Evolutionary conservation across 2,797 vertebrate species (phyloP).

Genomic region (Schizothorax lantsangensis): DNA sequence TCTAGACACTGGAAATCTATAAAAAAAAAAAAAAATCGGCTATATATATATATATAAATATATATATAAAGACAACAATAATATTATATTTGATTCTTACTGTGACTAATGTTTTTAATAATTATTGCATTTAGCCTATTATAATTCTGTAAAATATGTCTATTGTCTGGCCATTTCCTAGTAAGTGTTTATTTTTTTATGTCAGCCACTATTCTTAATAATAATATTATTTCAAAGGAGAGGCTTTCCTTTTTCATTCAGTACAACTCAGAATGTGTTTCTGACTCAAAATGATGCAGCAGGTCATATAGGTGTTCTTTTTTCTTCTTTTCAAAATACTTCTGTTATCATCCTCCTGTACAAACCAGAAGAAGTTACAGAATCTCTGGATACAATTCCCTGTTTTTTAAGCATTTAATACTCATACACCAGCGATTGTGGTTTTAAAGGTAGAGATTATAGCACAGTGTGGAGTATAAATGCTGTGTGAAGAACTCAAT

Average conservation of each 20-base stretch:
- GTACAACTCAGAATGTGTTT: slow-evolving; percentile 11
- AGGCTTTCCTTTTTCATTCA: background rate
- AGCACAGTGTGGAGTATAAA: slow-evolving; percentile 28
- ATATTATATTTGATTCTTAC: no score
- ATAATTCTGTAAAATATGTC: no score
- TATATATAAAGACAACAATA: no score
- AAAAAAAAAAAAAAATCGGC: no score
- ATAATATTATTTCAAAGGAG: background rate
- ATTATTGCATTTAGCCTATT: no score
- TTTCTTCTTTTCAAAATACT: background rate
- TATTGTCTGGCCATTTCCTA: background rate
- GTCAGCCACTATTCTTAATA: background rate
- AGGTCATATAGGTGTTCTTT: no score
- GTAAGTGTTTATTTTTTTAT: background rate
- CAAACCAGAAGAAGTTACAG: background rate
- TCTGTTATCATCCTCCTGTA: background rate
- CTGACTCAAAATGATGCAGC: background rate
- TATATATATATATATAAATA: no score
- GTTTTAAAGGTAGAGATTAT: slow-evolving; percentile 35
- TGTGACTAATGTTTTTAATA: no score
- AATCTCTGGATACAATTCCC: background rate
- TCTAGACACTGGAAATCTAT: no score
- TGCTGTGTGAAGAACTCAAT: slow-evolving; percentile 5
- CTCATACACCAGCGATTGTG: background rate
- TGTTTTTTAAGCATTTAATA: background rate